Evolutionary conservation across 1,140 invertebrate species (phyloP), one percentile per base, ranked within the genome.

Genomic region (Reticulitermes speratus): DNA sequence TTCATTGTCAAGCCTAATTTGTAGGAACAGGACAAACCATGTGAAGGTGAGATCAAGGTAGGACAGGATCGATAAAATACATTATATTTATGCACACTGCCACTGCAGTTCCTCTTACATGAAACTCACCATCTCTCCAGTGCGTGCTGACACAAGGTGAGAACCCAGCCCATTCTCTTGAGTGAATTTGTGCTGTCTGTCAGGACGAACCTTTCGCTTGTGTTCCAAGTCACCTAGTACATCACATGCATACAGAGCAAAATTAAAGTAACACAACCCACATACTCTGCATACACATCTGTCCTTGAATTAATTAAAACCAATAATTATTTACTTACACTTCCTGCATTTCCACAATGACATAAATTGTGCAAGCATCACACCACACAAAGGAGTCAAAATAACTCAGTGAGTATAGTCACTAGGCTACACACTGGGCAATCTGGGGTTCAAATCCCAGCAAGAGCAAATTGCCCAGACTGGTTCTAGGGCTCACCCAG

Each of bases 81-180:
- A 1, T 3, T 7, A 3, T 48, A 48, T 1, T 16, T 38, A 38
- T 5, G 5, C 38, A 38, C 9, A 48, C 7, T 48, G 7, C 48
- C 5, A 48, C 11, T 48, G 48, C 48, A 6, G 48, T 48, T 48
- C 7, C 48, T 48, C 7, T 48, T 48, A 55, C 7, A 75, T 75
- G 9, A 25, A 45, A 90, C 91, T 93, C 91, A 97, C 96, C 91
- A 95, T 95, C 93, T 98, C 97, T 21, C 97, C 97, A 48, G 97
- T 97, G 91, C 96, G 95, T 21, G 97, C 97, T 16, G 97, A 98
- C 82, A 97, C 94, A 88, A 95, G 95, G 90, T 95, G 95, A 89
- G 94, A 95, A 85, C 94, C 92, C 89, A 97, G 92, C 52, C 94
- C 93, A 91, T 96, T 93, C 88, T 97, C 95, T 59, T 95, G 93